Base-by-base conservation (phyloP, 2,888 invertebrate species). In the Heteromurus nitidus region DNA sequence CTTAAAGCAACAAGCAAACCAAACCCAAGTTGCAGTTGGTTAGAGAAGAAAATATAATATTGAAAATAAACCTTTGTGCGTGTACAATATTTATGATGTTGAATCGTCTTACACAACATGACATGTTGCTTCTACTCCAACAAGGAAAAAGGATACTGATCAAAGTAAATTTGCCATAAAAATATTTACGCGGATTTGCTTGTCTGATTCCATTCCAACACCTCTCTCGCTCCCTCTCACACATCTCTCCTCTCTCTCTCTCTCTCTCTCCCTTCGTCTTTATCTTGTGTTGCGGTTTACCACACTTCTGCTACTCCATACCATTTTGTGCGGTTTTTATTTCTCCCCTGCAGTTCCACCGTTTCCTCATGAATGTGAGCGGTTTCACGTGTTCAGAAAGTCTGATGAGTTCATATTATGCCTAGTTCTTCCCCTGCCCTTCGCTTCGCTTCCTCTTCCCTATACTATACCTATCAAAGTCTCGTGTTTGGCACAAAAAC, bases 121-220 rank as follows among this genome's bases (percentile, higher is more conserved):
- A 62, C 44, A 62, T 62, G 73, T 73, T 70, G 55, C 70, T 50
- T 70, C 60, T 20, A 50, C 28, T 73, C 69, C n/a, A 47, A 62
- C 60, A 36, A n/a, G n/a, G n/a, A 60, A 73, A 26, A 62, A 24
- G 50, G 74, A 64, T 74, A 70, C 72, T 74, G 80, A 75, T 74
- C 80, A 81, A 81, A 81, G 74, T 81, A 81, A 81, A 81, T 74
- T 80, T 80, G 73, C 80, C 73, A 75, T 81, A 81, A 81, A 81
- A 81, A 75, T 75, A 74, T 81, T 75, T 81, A 81, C 80, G 80
- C 80, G 80, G 74, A 81, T 81, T 81, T 81, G 74, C 74, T 69
- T 81, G 80, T 81, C 80, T 81, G 80, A 81, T 81, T 81, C 67
- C 74, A 81, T 81, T 69, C 62, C 30, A 74, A 69, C 74, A 69